Base-by-base conservation (phyloP, 2,797 vertebrate genomes). In the Simalia tracyae region DNA sequence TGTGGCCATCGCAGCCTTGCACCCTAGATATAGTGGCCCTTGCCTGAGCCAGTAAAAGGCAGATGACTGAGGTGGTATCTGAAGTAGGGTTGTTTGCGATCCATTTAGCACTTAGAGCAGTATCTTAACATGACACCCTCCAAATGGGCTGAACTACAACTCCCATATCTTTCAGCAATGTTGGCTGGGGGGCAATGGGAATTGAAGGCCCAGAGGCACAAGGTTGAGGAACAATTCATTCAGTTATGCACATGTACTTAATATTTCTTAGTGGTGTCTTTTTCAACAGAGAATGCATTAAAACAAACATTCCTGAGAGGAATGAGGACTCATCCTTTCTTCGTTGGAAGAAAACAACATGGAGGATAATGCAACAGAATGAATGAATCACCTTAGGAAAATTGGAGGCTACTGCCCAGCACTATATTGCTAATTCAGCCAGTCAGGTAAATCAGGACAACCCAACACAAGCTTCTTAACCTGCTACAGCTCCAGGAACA, bases 381-480 rank as follows among this genome's bases (percentile, higher is more conserved):
- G 22, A 89, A 93, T 0, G 89, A 86, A 89, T 64, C 1, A 63
- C 0, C 26, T 87, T 88, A 87, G 56, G 63, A 59, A 61, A 91
- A 60, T 12, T 42, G 0, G 12, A 22, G 95, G 1, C 1, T 90
- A 85, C 90, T 95, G 84, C 72, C 93, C 50, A 4, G 14, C 88
- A 92, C 88, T 86, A 72, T 46, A 56, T 1, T 17, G 4, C 50
- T 87, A 91, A 2, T 89, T 88, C 86, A 88, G 86, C 84, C 50
- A 24, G 87, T 63, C 85, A 93, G 88, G 87, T 87, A 94, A 91
- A 95, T 59, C 24, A 42, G 86, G 1, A 3, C 31, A 91, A 42
- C 1, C 1, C 22, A 50, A 90, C 63, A 92, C 54, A 54, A 85
- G 92, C 86, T 85, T 28, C 5, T 93, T 10, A 54, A 85, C 61